phyloP scores from a whole-genome alignment of 1,140 invertebrate genomes.

The Venustaconcha ellipsiformis region DNA sequence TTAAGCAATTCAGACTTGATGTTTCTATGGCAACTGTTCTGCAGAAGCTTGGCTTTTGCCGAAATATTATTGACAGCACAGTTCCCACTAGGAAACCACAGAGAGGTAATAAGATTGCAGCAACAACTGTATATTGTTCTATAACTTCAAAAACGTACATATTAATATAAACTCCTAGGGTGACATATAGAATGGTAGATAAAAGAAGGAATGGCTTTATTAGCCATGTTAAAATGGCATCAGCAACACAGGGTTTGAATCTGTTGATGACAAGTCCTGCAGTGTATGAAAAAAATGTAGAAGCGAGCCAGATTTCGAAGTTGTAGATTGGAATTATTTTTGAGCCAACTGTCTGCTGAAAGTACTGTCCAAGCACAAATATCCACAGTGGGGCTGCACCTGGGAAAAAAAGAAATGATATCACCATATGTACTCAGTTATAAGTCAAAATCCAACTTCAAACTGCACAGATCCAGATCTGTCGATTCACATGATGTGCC shows the following conservation, averaged over 20 bases:
- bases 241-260: conserved; percentile 54
- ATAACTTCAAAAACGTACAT: conserved; percentile 64
- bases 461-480: no score
- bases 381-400: conserved; percentile 64
- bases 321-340: conserved; percentile 60
- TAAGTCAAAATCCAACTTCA: no score
- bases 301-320: conserved; percentile 64
- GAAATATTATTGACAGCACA: conserved; percentile 46
- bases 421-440: no score
- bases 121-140: conserved; percentile 49
- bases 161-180: conserved; percentile 66
- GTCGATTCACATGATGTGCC: no score
- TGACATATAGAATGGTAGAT: conserved; percentile 64
- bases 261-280: conserved; percentile 56
- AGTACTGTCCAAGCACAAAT: conserved; percentile 63
- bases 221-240: conserved; percentile 62
- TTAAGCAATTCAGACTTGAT: conserved; percentile 60
- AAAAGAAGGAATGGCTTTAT: conserved; percentile 64
- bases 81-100: conserved; percentile 54
- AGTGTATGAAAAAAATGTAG: conserved; percentile 58
- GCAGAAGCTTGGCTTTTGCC: conserved; percentile 51
- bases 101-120: conserved; percentile 57
- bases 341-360: conserved; percentile 40
- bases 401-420: conserved; percentile 35
- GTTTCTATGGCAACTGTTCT: conserved; percentile 62